A percentile compares a stretch with the other conserved stretches of the same genome.
phyloP scores from a whole-genome alignment of 1,140 invertebrate genomes.

The Arion vulgaris region DNA sequence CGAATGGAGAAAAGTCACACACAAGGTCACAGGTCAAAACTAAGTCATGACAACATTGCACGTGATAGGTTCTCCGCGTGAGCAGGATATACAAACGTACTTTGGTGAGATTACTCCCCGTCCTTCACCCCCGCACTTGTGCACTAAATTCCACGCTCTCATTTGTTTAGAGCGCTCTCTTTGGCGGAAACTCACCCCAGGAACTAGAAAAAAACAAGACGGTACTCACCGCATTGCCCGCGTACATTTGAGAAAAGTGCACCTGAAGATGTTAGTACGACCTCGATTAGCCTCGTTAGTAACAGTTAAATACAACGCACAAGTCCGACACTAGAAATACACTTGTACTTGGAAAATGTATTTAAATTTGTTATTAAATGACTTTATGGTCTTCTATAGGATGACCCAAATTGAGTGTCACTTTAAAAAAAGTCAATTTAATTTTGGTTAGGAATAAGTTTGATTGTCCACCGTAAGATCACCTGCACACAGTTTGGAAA shows the following conservation, averaged over 20 bases:
- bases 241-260: background rate
- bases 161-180: background rate
- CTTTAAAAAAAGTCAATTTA: too few relatives aligned
- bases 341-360: too few relatives aligned
- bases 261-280: background rate
- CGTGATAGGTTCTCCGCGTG: background rate
- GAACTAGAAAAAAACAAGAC: background rate
- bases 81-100: conserved; percentile 11
- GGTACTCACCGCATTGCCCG: background rate
- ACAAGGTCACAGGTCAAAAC: background rate
- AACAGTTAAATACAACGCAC: too few relatives aligned
- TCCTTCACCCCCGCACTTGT: background rate
- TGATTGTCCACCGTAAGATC: too few relatives aligned
- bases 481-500: too few relatives aligned
- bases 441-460: too few relatives aligned
- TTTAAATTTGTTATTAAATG: too few relatives aligned
- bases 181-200: background rate
- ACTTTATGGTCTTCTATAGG: too few relatives aligned
- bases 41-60: background rate
- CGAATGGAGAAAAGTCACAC: background rate
- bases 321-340: too few relatives aligned
- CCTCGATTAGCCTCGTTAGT: background rate
- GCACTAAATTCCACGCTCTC: background rate
- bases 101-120: background rate
- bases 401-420: too few relatives aligned